Conservation (phyloP, 2,888 invertebrate species). For the Acronicta aceris region DNA sequence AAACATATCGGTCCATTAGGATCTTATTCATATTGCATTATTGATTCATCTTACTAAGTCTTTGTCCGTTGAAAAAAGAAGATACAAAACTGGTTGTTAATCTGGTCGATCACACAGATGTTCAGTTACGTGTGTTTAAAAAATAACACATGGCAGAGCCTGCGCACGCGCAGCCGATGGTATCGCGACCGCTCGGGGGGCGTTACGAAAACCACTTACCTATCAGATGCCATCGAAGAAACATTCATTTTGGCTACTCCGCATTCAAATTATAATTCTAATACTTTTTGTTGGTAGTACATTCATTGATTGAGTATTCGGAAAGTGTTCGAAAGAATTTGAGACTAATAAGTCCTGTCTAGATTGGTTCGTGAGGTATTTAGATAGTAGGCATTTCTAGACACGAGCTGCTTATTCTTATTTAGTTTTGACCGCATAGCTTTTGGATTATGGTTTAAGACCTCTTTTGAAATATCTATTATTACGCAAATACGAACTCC, state of each 20-base stretch:
- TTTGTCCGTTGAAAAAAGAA: constrained; percentile 66
- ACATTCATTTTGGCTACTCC: constrained; percentile 84
- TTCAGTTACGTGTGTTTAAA: constrained; percentile 73
- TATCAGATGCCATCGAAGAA: constrained; percentile 82
- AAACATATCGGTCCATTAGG: constrained; percentile 77
- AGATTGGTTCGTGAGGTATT: constrained; percentile 50
- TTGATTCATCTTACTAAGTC: constrained; percentile 62
- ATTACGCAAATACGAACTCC: background rate
- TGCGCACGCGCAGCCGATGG: constrained; percentile 78
- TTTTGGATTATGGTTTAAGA: constrained; percentile 31
- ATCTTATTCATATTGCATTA: constrained; percentile 46
- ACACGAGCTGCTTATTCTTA: constrained; percentile 27
- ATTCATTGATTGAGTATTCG: constrained; percentile 58
- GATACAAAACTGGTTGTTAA: constrained; percentile 71
- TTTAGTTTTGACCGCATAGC: constrained; percentile 15
- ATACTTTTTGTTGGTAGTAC: constrained; percentile 40
- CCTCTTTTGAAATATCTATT: constrained; percentile 20
- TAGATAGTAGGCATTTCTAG: constrained; percentile 26
- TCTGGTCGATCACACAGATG: constrained; percentile 73
- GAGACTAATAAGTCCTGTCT: constrained; percentile 57
- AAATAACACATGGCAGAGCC: constrained; percentile 69
- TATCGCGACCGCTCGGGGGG: constrained; percentile 80
- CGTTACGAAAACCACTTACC: constrained; percentile 88
- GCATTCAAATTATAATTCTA: constrained; percentile 67
- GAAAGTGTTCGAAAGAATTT: constrained; percentile 58